Base-by-base conservation (phyloP, 1,140 invertebrate species). In the Diorhabda carinulata region DNA sequence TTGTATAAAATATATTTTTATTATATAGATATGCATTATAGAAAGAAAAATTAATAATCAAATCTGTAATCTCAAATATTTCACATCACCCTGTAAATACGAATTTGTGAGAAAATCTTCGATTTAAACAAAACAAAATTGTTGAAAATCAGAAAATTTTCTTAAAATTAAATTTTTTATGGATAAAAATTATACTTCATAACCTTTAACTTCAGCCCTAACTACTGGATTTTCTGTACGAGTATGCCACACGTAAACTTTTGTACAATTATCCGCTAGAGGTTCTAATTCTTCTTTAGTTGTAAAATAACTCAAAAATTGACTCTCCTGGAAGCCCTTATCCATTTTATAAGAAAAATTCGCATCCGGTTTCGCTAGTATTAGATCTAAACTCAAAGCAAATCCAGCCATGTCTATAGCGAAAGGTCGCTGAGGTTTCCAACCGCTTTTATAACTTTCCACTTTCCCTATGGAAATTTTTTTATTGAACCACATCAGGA, bases 321-420 rank as follows among this genome's bases (percentile, higher is more conserved):
- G 92, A 69, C 92, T 94, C 83, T 99, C 97, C 81, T 97, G 94
- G 82, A 91, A 94, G 5, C 96, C 97, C 73, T 92, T 87, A 77
- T 91, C 88, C 58, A 95, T 90, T 69, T 91, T 87, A 73, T 91
- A 92, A 2, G 91, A 92, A 82, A 99, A 98, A 68, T 85, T 81
- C 0, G 93, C 94, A 57, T 93, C 84, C 4, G 91, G 89, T 79
- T 91, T 87, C 2, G 89, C 83, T 3, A 94, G 81, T 40, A 99
- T 85, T 7, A 97, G 82, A 25, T 89, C 85, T 2, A 97, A 79
- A 82, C 96, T 97, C 8, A 99, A 91, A 9, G 95, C 96, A 84
- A 99, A 99, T 2, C 95, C 97, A 3, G 97, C 97, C 98, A 99
- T 99, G 78, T 99, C 98, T 43, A 97, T 90, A 3, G 97, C 95